Evolutionary conservation across 2,888 invertebrate species (phyloP).

Genomic region (Hyposoter dolosus): DNA sequence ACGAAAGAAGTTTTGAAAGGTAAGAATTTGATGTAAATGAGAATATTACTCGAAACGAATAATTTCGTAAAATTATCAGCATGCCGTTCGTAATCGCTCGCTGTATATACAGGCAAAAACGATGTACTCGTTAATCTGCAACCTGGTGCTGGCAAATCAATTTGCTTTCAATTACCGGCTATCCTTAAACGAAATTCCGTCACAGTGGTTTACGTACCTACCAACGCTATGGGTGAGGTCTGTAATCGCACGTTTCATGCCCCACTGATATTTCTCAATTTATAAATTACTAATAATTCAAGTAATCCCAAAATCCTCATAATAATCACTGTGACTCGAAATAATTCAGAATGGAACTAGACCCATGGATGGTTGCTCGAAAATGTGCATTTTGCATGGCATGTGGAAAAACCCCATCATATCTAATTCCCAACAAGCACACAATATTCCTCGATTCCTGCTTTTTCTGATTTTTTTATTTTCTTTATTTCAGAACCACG

Average conservation of each 20-base stretch:
- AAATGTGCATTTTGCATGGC: not conserved
- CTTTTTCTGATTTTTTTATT: not conserved
- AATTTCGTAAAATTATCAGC: not conserved
- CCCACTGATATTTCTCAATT: not conserved
- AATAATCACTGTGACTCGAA: not conserved
- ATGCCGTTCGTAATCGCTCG: not conserved
- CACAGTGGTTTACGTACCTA: conserved; percentile 49
- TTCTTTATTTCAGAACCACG: conserved; percentile 44
- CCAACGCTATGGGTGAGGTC: conserved; percentile 37
- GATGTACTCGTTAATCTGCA: conserved; percentile 46
- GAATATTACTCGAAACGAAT: not conserved
- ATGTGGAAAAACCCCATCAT: not conserved
- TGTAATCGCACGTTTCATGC: not conserved
- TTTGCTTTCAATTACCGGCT: conserved; percentile 62
- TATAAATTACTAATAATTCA: not conserved
- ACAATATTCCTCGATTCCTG: too few species aligned
- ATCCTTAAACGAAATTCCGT: conserved; percentile 33
- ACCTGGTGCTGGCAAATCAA: conserved; percentile 59
- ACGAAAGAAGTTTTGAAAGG: conserved; percentile 36
- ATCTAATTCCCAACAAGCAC: not conserved
- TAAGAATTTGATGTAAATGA: conserved; percentile 16
- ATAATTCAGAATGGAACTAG: not conserved
- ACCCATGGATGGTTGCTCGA: not conserved
- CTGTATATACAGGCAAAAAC: conserved; percentile 33
- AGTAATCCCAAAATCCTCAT: not conserved